Evolutionary conservation across 1,140 invertebrate genomes (phyloP), one percentile per base, ranked within the genome.

Genomic region (Gryon sp.): DNA sequence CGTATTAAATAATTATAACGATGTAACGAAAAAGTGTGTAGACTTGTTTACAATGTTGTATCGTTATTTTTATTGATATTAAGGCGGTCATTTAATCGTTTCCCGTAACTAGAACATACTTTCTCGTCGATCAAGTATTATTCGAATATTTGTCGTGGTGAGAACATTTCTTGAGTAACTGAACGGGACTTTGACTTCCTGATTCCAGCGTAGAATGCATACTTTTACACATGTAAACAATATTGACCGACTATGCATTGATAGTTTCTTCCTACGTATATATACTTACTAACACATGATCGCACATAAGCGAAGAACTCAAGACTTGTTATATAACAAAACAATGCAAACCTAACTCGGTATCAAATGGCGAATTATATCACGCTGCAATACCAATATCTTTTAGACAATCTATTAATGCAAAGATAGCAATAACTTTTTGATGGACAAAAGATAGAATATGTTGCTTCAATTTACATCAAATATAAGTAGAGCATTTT

Each of bases 151-250:
- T 73, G 69, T 73, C 69, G 40, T 59, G 28, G 41, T 46, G 59
- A 38, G 43, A 73, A 73, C 41, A 57, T 57, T 73, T 65, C 59
- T 53, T 22, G 15, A 52, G 45, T 22, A 28, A 28, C 19, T 32
- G 36, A 74, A 74, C 60, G 52, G 59, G 69, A 65, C 69, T 74
- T 74, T 38, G 36, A 74, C 69, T 74, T 65, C 59, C 69, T 63
- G 69, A 74, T 74, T 74, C 52, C 43, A 74, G 43, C 36, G 28
- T 45, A 30, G 45, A 74, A 28, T 63, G 45, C 53, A 65, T 48
- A 50, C 34, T 34, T 53, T 16, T 52, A 57, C 50, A 59, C 70
- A 62, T 55, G 70, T 75, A 66, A 75, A 75, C 70, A 75, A 75
- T 75, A 75, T 66, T 60, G 46, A 60, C 30, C 53, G 45, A 65